Percentiles rank a stretch among this genome's conserved stretches.
These are phyloP conservation scores for Porites rus DNA, from an alignment of 92 coral and sea anemone genomes.

Conservation along the genomic window DNA sequence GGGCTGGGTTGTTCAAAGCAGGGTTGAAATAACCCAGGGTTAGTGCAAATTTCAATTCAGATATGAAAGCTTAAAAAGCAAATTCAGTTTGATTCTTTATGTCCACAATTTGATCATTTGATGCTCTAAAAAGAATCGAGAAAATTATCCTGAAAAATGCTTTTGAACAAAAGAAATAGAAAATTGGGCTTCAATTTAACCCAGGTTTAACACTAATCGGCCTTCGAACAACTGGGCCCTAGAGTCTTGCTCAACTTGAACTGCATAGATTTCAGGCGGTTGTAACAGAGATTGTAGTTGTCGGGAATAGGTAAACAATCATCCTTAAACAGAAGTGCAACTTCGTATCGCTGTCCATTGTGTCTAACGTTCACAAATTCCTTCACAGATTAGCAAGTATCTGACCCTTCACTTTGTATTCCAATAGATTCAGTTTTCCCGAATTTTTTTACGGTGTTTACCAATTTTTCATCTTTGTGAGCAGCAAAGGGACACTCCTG, in stretches of 20 bases:
- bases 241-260: constrained; percentile 4
- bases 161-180: no score
- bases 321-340: constrained; percentile 31
- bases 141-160: no score
- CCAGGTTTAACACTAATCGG: no score
- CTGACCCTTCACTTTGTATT: background rate
- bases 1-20: background rate
- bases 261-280: constrained; percentile 33
- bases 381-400: background rate
- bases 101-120: no score
- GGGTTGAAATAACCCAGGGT: no score
- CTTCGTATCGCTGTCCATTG: constrained; percentile 46
- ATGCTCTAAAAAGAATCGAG: no score
- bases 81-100: no score
- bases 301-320: background rate
- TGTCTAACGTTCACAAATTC: constrained; percentile 6
- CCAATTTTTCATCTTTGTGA: constrained; percentile 1
- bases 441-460: background rate
- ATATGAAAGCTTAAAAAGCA: no score
- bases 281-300: constrained; percentile 30
- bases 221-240: no score
- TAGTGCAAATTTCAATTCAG: no score
- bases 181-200: no score
- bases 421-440: constrained; percentile 29
- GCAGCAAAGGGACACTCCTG: constrained; percentile 1